A percentile compares a stretch with the other conserved stretches of the same genome.
These are phyloP conservation scores for Malurus elegans DNA, from an alignment of 2,113 vertebrate species.

Conservation along the genomic window DNA sequence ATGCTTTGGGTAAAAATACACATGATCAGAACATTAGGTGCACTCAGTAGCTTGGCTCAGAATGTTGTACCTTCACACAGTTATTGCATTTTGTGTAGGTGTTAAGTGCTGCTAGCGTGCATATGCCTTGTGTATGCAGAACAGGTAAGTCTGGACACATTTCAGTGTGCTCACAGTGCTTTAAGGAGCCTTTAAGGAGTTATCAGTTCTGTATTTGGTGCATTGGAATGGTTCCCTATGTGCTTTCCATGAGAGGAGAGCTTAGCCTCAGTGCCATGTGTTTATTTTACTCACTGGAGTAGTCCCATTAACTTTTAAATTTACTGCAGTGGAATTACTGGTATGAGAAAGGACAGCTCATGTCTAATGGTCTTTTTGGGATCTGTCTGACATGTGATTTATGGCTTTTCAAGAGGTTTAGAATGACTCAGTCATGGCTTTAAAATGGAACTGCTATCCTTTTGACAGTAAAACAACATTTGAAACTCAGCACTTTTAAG, in stretches of 20 bases:
- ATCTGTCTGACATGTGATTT: slow-evolving; percentile 27
- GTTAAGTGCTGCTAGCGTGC: neutral
- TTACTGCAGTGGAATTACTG: slow-evolving; percentile 29
- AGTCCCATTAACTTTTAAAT: slow-evolving; percentile 50
- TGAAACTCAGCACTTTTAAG: neutral
- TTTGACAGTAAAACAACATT: slow-evolving; percentile 29
- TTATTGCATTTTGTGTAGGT: neutral
- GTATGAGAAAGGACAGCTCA: slow-evolving; percentile 12
- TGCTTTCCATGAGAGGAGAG: neutral
- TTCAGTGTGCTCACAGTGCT: neutral
- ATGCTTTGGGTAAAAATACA: neutral
- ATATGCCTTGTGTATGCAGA: neutral
- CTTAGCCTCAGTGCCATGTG: neutral
- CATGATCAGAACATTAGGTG: neutral
- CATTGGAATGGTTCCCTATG: neutral
- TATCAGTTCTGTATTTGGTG: neutral
- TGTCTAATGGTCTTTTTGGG: slow-evolving; percentile 47
- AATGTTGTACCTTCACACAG: neutral
- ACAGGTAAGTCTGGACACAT: neutral
- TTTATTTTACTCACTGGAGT: slow-evolving; percentile 45
- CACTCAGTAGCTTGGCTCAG: neutral
- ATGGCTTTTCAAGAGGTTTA: slow-evolving; percentile 11
- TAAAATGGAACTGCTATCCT: neutral
- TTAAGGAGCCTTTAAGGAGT: neutral
- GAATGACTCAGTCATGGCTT: slow-evolving; percentile 9